phyloP scores from a whole-genome alignment of 2,888 invertebrate genomes.

The Priocnemis perturbator region DNA sequence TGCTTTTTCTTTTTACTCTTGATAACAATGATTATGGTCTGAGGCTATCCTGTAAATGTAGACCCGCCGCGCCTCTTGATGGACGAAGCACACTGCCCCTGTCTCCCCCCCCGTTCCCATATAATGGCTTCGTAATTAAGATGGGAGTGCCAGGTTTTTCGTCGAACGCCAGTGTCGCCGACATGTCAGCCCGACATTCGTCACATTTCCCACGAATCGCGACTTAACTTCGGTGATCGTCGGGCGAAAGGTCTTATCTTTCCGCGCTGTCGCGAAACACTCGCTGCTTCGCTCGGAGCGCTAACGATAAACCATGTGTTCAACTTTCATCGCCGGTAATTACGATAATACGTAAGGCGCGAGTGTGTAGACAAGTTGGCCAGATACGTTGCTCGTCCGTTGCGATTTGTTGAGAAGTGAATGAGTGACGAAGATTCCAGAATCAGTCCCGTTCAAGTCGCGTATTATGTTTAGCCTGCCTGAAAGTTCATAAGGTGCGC shows the following conservation, averaged over 20 bases:
- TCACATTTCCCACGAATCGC: neutral
- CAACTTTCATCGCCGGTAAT: too few species aligned
- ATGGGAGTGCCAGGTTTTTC: conserved; percentile 52
- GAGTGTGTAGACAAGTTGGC: too few species aligned
- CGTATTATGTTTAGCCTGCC: too few species aligned
- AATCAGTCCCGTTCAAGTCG: too few species aligned
- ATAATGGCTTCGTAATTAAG: conserved; percentile 61
- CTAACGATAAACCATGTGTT: too few species aligned
- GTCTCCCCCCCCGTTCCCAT: conserved; percentile 30
- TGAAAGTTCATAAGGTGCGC: too few species aligned
- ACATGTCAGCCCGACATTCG: neutral
- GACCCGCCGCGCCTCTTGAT: conserved; percentile 44
- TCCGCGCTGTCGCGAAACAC: neutral
- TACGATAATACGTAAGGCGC: too few species aligned
- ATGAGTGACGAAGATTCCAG: too few species aligned
- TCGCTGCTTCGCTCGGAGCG: neutral
- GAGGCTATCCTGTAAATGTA: conserved; percentile 27
- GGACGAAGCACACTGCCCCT: conserved; percentile 8
- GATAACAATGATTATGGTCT: neutral
- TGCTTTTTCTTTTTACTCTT: neutral
- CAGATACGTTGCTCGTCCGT: too few species aligned
- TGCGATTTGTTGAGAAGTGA: too few species aligned
- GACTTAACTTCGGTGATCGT: neutral
- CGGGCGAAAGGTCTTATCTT: neutral
- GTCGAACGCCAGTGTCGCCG: conserved; percentile 27